A percentile compares a stretch with the other conserved stretches of the same genome.
Evolutionary conservation across 2,888 invertebrate species (phyloP).

Genomic region (Lobophora halterata): DNA sequence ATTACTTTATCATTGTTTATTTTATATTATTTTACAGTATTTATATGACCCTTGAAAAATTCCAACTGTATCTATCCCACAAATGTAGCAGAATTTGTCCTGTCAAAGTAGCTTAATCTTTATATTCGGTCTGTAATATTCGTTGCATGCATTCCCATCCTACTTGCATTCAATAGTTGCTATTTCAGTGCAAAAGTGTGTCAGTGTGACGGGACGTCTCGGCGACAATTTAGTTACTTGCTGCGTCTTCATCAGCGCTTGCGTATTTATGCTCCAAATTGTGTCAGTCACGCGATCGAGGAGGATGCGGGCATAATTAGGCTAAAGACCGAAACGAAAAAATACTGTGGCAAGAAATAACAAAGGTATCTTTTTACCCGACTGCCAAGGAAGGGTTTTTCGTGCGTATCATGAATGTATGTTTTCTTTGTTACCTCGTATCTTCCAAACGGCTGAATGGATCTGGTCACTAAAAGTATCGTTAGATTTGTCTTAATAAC

Average conservation of each 20-base stretch:
- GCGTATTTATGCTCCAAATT: conserved; percentile 48
- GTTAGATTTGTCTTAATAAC: too few relatives aligned
- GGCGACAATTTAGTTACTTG: conserved; percentile 55
- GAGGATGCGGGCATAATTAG: conserved; percentile 11
- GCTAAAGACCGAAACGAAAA: too few relatives aligned
- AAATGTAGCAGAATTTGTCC: too few relatives aligned
- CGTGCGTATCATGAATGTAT: too few relatives aligned
- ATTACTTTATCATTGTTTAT: not conserved
- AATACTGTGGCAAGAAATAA: not conserved
- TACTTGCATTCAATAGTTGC: conserved; percentile 53
- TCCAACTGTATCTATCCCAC: too few relatives aligned
- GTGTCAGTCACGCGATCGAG: conserved; percentile 22
- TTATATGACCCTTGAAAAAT: not conserved
- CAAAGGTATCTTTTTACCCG: too few relatives aligned
- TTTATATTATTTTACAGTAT: conserved; percentile 1
- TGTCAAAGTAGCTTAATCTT: too few relatives aligned
- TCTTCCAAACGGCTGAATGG: too few relatives aligned
- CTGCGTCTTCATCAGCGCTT: conserved; percentile 37
- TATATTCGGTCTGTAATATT: conserved; percentile 20
- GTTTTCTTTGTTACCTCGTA: too few relatives aligned
- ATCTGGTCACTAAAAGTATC: too few relatives aligned
- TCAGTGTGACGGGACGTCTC: conserved; percentile 67
- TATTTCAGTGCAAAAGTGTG: conserved; percentile 69
- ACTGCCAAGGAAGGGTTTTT: too few relatives aligned
- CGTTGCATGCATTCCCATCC: conserved; percentile 33